Percentiles rank a stretch among this genome's conserved stretches.
These are phyloP conservation scores for Rhea pennata DNA, from an alignment of 2,113 vertebrate genomes.

Conservation along the genomic window DNA sequence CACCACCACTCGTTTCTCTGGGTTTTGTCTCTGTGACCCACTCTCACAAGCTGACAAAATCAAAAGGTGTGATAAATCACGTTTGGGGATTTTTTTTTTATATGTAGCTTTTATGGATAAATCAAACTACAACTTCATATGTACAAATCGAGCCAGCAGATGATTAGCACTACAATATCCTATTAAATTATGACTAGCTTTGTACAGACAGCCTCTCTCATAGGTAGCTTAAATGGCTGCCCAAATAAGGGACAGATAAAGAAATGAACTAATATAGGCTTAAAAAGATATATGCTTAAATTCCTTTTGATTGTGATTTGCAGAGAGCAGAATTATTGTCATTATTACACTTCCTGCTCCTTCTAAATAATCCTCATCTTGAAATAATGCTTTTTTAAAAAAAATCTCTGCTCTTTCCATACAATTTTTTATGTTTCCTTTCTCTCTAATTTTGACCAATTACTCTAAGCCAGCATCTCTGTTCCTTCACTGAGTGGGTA, in stretches of 20 bases:
- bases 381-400: not conserved
- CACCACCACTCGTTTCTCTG: too few species aligned
- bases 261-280: too few species aligned
- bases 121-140: not conserved
- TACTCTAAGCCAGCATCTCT: not conserved
- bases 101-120: not conserved
- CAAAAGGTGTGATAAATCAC: not conserved
- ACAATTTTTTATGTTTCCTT: not conserved
- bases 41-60: not conserved
- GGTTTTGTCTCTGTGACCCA: fast-evolving
- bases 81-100: not conserved
- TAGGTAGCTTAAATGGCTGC: not conserved
- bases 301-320: too few species aligned
- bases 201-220: not conserved
- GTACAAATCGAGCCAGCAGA: not conserved
- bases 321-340: not conserved
- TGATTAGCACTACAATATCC: not conserved
- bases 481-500: not conserved
- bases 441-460: not conserved
- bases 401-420: not conserved
- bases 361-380: not conserved
- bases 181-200: not conserved
- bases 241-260: too few species aligned
- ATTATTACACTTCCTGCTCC: not conserved
- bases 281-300: too few species aligned